A percentile compares a stretch with the other conserved stretches of the same genome.
Conservation (phyloP, 2,888 invertebrate species). For the Cataglyphis cursor region DNA sequence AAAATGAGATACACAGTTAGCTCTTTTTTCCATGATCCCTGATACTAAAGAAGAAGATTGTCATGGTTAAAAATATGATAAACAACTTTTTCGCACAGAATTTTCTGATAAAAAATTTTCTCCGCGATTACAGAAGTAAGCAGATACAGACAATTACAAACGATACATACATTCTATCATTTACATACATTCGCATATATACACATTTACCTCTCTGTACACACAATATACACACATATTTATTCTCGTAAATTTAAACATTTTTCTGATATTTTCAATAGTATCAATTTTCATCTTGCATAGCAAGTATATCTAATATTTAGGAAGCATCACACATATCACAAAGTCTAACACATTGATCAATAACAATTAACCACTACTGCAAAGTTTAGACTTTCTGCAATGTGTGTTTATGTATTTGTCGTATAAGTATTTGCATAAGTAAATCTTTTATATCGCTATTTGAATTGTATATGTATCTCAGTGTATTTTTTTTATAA, state of each 20-base stretch:
- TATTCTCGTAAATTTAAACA: conserved; percentile 40
- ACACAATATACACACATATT: conserved; percentile 36
- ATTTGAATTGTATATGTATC: conserved; percentile 78
- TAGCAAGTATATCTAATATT: conserved; percentile 79
- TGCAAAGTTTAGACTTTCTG: conserved; percentile 78
- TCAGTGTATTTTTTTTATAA: conserved; percentile 56
- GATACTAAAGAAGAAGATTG: conserved; percentile 69
- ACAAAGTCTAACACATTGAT: conserved; percentile 74
- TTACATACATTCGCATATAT: conserved; percentile 42
- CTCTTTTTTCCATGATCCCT: conserved; percentile 23
- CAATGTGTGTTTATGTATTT: conserved; percentile 71
- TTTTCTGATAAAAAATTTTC: conserved; percentile 60
- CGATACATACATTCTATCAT: conserved; percentile 44
- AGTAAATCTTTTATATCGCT: conserved; percentile 61
- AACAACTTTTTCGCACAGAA: conserved; percentile 52
- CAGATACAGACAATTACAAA: conserved; percentile 26
- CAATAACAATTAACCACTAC: conserved; percentile 79
- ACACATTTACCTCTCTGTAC: conserved; percentile 24
- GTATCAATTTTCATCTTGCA: conserved; percentile 79
- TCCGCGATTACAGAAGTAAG: conserved; percentile 54
- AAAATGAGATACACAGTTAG: conserved; percentile 43
- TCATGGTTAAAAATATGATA: conserved; percentile 71
- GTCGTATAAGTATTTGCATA: conserved; percentile 36
- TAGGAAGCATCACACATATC: conserved; percentile 71
- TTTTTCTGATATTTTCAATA: conserved; percentile 61